phyloP scores from a whole-genome alignment of 1,140 invertebrate species.

The Gonatopus flavifemur region DNA sequence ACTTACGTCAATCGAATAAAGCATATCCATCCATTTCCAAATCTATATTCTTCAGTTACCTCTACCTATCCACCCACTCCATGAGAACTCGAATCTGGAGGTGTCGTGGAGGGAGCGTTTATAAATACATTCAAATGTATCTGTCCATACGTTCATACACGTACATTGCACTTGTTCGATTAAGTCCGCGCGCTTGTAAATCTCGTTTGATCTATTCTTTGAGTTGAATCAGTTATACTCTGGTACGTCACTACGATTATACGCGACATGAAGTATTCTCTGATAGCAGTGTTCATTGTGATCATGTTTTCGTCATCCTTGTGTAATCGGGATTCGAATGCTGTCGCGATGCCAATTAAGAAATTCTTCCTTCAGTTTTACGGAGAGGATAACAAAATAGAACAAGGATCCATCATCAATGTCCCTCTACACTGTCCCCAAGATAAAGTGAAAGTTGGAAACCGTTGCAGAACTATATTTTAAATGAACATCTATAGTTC shows the following conservation, averaged over 20 bases:
- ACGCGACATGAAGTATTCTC: conserved; percentile 29
- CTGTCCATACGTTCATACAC: too few relatives aligned
- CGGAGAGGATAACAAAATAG: conserved; percentile 16
- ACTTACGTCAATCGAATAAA: too few relatives aligned
- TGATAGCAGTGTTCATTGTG: conserved; percentile 16
- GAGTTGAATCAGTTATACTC: background rate
- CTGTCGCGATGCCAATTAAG: conserved; percentile 5
- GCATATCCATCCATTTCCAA: too few relatives aligned
- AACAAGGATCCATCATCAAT: conserved; percentile 43
- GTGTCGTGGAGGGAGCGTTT: background rate
- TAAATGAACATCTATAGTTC: too few relatives aligned
- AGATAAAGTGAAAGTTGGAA: conserved; percentile 34
- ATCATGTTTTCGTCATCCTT: conserved; percentile 22
- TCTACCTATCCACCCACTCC: too few relatives aligned
- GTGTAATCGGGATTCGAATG: conserved; percentile 5
- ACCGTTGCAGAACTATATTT: conserved; percentile 42
- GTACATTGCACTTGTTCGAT: too few relatives aligned
- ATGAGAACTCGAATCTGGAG: too few relatives aligned
- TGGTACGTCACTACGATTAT: background rate
- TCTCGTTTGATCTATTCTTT: background rate
- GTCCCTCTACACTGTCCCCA: conserved; percentile 42
- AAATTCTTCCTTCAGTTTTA: conserved; percentile 37
- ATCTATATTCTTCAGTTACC: too few relatives aligned
- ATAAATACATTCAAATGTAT: background rate
- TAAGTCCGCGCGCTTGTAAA: too few relatives aligned